Evolutionary conservation across 2,888 invertebrate genomes (phyloP), one percentile per base, ranked within the genome.

Genomic region (Euplagia quadripunctaria): DNA sequence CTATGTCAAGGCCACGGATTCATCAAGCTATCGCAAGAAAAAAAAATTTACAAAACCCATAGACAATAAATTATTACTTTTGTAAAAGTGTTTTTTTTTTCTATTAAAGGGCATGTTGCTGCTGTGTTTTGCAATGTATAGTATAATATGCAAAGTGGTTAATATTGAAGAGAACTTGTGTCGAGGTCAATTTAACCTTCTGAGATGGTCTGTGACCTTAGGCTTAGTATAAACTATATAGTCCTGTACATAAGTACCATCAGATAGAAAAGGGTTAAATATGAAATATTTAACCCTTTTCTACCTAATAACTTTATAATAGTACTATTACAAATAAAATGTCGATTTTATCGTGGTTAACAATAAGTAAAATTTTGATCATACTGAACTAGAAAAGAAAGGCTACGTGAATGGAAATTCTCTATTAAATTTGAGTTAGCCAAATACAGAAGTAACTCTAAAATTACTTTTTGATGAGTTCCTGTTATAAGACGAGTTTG

Each of bases 131-230:
- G 78, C 71, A 83, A 83, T 81, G 71, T 73, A 70, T 78, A 31
- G 31, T 31, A 31, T 72, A 79, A 69, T 73, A 70, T 64, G 65
- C 76, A 78, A 77, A 69, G 73, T 73, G 64, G 65, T n/a, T 77
- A 73, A 72, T 72, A 72, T 73, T 58, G 75, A 64, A 70, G 77
- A 77, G 72, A 80, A 77, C 61, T 14, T 72, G 65, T 73, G 85
- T 74, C 78, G 73, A 81, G 85, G 79, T 79, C 71, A 41, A 3
- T n/a, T 3, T 4, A 64, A 65, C 83, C 82, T 79, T 81, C 75
- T 64, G 51, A 12, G 8, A 9, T 52, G 73, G 82, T 71, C 77
- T 64, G 20, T 70, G 85, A 79, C 79, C 79, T 82, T 81, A 79
- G 4, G 64, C 41, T 70, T 64, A 58, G 16, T 71, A 71, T 73